Evolutionary conservation across 1,140 invertebrate genomes (phyloP).

Genomic region (Cherax quadricarinatus): DNA sequence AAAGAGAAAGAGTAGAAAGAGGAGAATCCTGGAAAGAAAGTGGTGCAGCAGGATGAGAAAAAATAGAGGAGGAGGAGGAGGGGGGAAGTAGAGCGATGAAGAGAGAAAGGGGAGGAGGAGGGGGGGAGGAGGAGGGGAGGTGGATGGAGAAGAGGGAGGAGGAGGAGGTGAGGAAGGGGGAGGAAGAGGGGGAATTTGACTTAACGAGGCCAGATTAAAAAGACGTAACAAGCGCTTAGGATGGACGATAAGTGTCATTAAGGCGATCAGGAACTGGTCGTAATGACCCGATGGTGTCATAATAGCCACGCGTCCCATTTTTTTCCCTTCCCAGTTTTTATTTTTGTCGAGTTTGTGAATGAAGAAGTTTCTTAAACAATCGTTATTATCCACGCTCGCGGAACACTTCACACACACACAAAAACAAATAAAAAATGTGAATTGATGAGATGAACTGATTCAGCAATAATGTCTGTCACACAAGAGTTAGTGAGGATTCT

Average conservation of each 20-base stretch:
- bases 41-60: no score
- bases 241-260: conserved; percentile 51
- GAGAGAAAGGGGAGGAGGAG: no score
- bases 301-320: not conserved
- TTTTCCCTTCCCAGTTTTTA: not conserved
- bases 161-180: not conserved
- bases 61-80: no score
- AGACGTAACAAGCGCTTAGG: conserved; percentile 51
- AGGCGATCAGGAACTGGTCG: conserved; percentile 23
- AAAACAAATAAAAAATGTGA: no score
- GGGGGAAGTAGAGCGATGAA: no score
- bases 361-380: conserved; percentile 36
- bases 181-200: not conserved
- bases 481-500: no score
- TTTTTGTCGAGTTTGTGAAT: conserved; percentile 25
- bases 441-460: no score
- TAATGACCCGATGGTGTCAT: conserved; percentile 45
- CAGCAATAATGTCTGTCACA: no score
- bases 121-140: no score
- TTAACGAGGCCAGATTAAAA: conserved; percentile 36
- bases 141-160: not conserved
- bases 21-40: no score
- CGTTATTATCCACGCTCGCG: conserved; percentile 16
- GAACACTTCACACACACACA: no score
- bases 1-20: no score